Percentiles rank a stretch among this genome's conserved stretches.
These are phyloP conservation scores for Drosophila santomea DNA, from an alignment of 1,140 invertebrate species.

Conservation along the genomic window DNA sequence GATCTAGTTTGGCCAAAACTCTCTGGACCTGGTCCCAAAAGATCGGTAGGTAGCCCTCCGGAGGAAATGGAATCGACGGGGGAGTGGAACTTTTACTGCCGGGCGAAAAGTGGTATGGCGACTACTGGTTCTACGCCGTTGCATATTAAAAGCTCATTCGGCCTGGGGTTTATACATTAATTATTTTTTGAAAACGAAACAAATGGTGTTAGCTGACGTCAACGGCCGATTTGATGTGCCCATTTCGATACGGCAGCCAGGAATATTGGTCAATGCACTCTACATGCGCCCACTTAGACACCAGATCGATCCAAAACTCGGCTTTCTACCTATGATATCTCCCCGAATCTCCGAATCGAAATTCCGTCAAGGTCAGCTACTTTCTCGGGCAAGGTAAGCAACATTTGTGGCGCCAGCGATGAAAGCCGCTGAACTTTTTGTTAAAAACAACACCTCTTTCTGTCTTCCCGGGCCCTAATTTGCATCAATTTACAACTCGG, in stretches of 20 bases:
- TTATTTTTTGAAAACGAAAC: slow-evolving; percentile 37
- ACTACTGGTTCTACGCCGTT: slow-evolving; percentile 77
- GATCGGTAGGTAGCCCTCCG: slow-evolving; percentile 15
- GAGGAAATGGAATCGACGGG: neutral
- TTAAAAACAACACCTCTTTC: slow-evolving; percentile 40
- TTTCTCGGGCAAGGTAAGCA: slow-evolving; percentile 78
- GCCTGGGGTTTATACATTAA: slow-evolving; percentile 30
- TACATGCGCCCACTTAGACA: slow-evolving; percentile 10
- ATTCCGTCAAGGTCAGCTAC: slow-evolving; percentile 71
- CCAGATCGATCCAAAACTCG: neutral
- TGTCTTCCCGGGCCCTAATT: slow-evolving; percentile 60
- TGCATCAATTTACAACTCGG: slow-evolving; percentile 65
- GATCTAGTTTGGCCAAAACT: slow-evolving; percentile 64
- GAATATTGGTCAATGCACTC: slow-evolving; percentile 65
- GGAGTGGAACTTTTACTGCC: slow-evolving; percentile 43
- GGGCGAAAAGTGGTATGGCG: slow-evolving; percentile 38
- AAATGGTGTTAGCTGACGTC: slow-evolving; percentile 54
- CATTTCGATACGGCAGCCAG: slow-evolving; percentile 13
- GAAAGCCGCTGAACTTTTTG: slow-evolving; percentile 67
- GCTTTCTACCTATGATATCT: slow-evolving; percentile 44
- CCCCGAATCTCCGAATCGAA: slow-evolving; percentile 14
- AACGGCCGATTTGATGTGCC: slow-evolving; percentile 40
- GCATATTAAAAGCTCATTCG: slow-evolving; percentile 56
- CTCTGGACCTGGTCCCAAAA: slow-evolving; percentile 12
- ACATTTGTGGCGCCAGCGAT: slow-evolving; percentile 69